These are phyloP conservation scores for Gymnocypris eckloni DNA, from an alignment of 2,797 vertebrate genomes.

Conservation along the genomic window DNA sequence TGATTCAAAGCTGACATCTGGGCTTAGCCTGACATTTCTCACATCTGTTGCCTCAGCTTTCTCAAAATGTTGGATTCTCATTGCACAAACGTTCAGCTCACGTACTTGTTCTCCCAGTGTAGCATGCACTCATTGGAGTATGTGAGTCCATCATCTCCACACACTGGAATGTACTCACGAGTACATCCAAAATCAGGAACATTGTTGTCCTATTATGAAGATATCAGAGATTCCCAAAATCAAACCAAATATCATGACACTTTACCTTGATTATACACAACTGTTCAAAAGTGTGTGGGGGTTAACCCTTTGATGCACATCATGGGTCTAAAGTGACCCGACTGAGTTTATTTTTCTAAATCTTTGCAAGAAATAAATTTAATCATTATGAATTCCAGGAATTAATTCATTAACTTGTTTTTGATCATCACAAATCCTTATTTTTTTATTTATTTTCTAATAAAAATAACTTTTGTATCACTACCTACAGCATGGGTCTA, in stretches of 20 bases:
- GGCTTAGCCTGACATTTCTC: constrained; percentile 8
- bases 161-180: constrained; percentile 52
- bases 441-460: too few relatives aligned
- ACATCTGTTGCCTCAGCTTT: background rate
- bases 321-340: too few relatives aligned
- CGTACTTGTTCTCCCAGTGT: constrained; percentile 49
- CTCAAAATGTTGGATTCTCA: background rate
- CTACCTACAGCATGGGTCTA: too few relatives aligned
- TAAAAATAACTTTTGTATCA: too few relatives aligned
- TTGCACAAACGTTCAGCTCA: background rate
- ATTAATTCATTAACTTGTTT: too few relatives aligned
- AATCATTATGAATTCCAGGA: too few relatives aligned
- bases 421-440: too few relatives aligned
- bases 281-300: background rate
- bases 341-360: too few relatives aligned
- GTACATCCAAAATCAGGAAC: constrained; percentile 21
- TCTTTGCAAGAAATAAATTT: too few relatives aligned
- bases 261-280: background rate
- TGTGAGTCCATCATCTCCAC: constrained; percentile 42
- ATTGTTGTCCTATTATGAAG: constrained; percentile 20
- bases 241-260: background rate
- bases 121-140: constrained; percentile 59
- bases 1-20: constrained; percentile 27
- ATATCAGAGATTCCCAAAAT: background rate
- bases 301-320: too few relatives aligned